Evolutionary conservation across 2,113 vertebrate species (phyloP).

Genomic region (Sylvietta virens): DNA sequence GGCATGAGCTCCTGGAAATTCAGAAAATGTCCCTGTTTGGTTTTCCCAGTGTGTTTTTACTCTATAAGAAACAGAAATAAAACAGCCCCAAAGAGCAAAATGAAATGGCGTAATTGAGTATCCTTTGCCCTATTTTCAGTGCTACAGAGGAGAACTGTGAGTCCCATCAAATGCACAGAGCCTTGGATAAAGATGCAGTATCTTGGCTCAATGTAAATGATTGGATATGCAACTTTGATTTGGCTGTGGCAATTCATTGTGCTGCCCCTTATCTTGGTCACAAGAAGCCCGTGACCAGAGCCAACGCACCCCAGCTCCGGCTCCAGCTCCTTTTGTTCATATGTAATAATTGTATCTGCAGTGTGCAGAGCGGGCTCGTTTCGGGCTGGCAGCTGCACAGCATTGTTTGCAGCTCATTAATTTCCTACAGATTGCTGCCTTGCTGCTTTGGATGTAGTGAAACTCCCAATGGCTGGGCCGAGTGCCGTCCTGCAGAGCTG

Average conservation of each 20-base stretch:
- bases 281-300: not conserved
- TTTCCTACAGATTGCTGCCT: constrained; percentile 49
- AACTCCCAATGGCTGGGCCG: not conserved
- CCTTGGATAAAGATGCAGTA: not conserved
- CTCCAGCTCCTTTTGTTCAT: constrained; percentile 14
- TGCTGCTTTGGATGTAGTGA: not conserved
- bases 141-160: not conserved
- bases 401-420: constrained; percentile 52
- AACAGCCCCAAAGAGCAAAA: not conserved
- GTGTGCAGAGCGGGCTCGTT: not conserved
- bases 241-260: not conserved
- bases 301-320: not conserved
- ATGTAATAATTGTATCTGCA: constrained; percentile 14
- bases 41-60: not conserved
- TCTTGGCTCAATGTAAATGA: not conserved
- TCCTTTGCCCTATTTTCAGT: not conserved
- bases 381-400: constrained; percentile 45
- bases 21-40: not conserved
- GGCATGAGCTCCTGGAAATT: not conserved
- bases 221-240: not conserved
- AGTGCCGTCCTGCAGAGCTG: not conserved
- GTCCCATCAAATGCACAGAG: not conserved
- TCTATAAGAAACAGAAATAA: not conserved
- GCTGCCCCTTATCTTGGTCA: constrained; percentile 22
- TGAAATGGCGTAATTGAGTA: not conserved